Evolutionary conservation across 2,797 vertebrate genomes (phyloP).

Genomic region (Oreochromis grahami): DNA sequence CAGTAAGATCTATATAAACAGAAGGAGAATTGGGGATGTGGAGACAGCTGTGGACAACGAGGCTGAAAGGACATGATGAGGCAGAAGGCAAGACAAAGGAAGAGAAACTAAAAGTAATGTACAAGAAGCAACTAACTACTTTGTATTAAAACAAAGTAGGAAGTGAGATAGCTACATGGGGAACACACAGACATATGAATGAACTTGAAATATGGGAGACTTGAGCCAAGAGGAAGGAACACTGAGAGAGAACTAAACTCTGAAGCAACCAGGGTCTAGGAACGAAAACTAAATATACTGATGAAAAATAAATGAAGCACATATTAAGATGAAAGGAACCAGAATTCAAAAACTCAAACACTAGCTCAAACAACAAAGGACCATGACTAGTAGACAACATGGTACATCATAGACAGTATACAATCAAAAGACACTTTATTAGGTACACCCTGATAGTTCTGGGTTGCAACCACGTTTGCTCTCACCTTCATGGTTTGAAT

Average conservation of each 20-base stretch:
- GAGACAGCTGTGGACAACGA: background rate
- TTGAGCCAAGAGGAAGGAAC: background rate
- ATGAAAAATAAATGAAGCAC: background rate
- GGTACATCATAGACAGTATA: background rate
- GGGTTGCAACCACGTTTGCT: background rate
- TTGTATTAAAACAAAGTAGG: background rate
- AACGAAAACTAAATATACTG: background rate
- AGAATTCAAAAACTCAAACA: background rate
- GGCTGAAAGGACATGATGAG: background rate
- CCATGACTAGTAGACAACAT: background rate
- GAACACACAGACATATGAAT: background rate
- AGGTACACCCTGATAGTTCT: background rate
- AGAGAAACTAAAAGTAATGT: background rate
- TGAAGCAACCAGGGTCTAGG: background rate
- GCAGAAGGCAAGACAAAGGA: background rate
- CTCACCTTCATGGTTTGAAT: background rate
- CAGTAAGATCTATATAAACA: background rate
- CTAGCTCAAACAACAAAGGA: background rate
- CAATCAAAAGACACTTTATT: background rate
- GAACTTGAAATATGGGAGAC: background rate
- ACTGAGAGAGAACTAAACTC: background rate
- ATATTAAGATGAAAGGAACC: background rate
- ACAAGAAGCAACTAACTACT: background rate
- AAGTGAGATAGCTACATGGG: background rate
- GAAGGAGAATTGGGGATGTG: background rate